Percentiles rank a stretch among this genome's conserved stretches.
phyloP scores from a whole-genome alignment of 2,113 vertebrate species.

The Festucalex cinctus region DNA sequence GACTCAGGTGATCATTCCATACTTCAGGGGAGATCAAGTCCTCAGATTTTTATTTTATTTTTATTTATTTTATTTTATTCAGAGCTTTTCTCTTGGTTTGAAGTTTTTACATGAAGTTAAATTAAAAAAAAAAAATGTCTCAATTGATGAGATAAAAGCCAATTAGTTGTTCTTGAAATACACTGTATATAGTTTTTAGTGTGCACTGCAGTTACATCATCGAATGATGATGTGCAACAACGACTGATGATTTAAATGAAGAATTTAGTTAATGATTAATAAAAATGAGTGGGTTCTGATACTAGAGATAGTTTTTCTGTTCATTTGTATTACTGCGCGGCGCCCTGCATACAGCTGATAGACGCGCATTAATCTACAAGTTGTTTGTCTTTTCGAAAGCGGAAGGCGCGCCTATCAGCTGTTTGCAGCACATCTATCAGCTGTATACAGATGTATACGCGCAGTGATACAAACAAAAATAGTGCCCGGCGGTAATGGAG shows the following conservation, averaged over 20 bases:
- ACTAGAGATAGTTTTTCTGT: too few relatives aligned
- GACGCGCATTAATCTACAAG: too few relatives aligned
- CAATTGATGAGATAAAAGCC: not conserved
- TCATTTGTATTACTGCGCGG: too few relatives aligned
- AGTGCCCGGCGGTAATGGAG: too few relatives aligned
- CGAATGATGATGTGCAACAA: not conserved
- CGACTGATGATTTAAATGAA: not conserved
- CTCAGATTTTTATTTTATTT: not conserved
- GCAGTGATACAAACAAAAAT: too few relatives aligned
- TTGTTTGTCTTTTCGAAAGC: too few relatives aligned
- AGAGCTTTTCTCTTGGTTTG: not conserved
- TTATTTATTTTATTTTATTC: not conserved
- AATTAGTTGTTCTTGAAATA: not conserved
- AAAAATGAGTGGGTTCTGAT: not conserved
- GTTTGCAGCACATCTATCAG: too few relatives aligned
- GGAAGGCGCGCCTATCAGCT: too few relatives aligned
- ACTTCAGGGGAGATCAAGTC: conserved; percentile 8
- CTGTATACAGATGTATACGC: too few relatives aligned
- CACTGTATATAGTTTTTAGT: not conserved
- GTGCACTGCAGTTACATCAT: not conserved
- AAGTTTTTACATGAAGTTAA: not conserved
- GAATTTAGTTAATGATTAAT: not conserved
- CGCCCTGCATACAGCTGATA: too few relatives aligned
- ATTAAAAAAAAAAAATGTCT: not conserved
- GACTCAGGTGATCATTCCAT: conserved; percentile 39